phyloP scores from a whole-genome alignment of 2,888 invertebrate genomes.

The Tryphoninae sp. region DNA sequence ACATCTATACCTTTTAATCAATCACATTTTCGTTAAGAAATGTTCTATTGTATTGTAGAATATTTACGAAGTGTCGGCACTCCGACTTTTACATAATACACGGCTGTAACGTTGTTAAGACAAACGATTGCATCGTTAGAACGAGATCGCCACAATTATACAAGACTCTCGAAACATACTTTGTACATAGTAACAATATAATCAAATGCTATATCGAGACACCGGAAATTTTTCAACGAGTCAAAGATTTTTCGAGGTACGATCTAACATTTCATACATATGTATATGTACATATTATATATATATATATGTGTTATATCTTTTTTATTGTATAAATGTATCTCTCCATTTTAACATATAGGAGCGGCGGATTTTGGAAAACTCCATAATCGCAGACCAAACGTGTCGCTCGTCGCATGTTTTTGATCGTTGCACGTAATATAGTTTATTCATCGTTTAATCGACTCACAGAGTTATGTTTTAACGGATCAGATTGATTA shows the following conservation, averaged over 20 bases:
- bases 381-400: neutral
- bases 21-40: conserved; percentile 26
- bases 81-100: conserved; percentile 85
- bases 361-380: neutral
- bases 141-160: conserved; percentile 84
- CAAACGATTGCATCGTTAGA: conserved; percentile 85
- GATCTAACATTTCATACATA: conserved; percentile 40
- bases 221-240: conserved; percentile 82
- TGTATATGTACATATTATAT: conserved; percentile 13
- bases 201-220: conserved; percentile 82
- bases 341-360: neutral
- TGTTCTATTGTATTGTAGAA: conserved; percentile 81
- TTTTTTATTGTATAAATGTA: neutral
- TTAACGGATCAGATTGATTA: neutral
- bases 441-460: neutral
- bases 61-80: conserved; percentile 85
- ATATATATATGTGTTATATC: neutral
- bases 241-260: conserved; percentile 81
- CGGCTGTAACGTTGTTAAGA: conserved; percentile 84
- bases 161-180: conserved; percentile 83
- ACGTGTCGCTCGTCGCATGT: conserved; percentile 16
- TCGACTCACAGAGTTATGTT: neutral
- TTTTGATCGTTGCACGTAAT: neutral
- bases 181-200: conserved; percentile 83
- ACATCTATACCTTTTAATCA: neutral